Base-by-base conservation (phyloP, 2,113 vertebrate genomes). In the Harpagus bidentatus region DNA sequence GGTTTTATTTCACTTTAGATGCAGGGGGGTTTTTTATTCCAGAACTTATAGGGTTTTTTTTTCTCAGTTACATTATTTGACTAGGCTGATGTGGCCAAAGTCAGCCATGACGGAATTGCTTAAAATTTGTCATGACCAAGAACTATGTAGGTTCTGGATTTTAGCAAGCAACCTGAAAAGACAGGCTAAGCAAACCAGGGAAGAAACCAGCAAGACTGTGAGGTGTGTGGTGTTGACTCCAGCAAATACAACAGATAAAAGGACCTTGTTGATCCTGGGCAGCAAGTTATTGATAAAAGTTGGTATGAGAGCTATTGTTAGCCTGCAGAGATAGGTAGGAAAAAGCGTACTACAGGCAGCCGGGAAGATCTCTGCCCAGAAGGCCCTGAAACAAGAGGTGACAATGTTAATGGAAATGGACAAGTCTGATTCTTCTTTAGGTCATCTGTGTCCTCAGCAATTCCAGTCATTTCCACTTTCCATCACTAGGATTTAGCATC, bases 401-500 rank as follows among this genome's bases (percentile, higher is more conserved):
- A 87, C 83, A 92, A 26, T 52, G 22, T 48, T 95, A 95, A 95
- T 93, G 52, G 43, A 86, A 97, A 88, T 42, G 26, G 92, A 92
- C 93, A 88, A 83, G 29, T 92, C 83, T 69, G 83, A 94, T 95
- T 94, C 91, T 83, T 95, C 86, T 92, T 82, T 20, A 84, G 93
- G 86, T 93, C 74, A 93, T 92, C 61, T 73, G 11, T 67, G 86
- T 91, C 88, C 62, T 89, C 31, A 72, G 89, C 53, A 93, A 95
- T 94, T 95, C 62, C 32, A 86, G 48, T 93, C 87, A 85, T 53
- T 97, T 95, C 65, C 69, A 79, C 76, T 96, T 95, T 91, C 81
- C 81, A 92, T 97, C 95, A 87, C 62, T 84, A 89, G 66, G 58
- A 72, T 88, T 97, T 97, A 97, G 45, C 84, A 94, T 94, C 94